phyloP scores from a whole-genome alignment of 2,113 vertebrate genomes.

The Tychaedon coryphoeus region DNA sequence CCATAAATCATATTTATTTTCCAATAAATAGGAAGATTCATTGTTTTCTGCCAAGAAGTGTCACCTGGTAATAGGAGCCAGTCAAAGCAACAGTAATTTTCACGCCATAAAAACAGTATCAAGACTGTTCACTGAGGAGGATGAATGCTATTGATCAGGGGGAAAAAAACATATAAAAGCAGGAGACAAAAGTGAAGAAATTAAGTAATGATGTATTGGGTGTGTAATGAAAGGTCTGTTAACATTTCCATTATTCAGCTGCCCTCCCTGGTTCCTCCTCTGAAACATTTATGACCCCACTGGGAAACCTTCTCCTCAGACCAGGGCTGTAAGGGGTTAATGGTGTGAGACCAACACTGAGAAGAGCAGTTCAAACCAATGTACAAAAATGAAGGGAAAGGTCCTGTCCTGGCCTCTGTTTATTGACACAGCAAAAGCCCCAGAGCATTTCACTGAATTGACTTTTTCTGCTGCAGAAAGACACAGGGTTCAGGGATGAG shows the following conservation, averaged over 20 bases:
- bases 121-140: slow-evolving; percentile 17
- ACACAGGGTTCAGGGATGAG: accelerated
- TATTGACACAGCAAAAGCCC: not conserved
- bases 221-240: slow-evolving; percentile 24
- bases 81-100: slow-evolving; percentile 61
- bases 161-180: not conserved
- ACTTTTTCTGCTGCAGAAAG: not conserved
- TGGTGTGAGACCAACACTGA: not conserved
- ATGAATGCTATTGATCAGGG: not conserved
- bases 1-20: slow-evolving; percentile 36
- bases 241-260: slow-evolving; percentile 26
- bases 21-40: slow-evolving; percentile 39
- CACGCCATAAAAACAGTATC: slow-evolving; percentile 32
- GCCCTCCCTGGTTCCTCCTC: not conserved
- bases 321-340: not conserved
- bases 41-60: not conserved
- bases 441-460: not conserved
- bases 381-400: not conserved
- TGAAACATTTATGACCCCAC: not conserved
- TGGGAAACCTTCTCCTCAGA: not conserved
- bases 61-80: slow-evolving; percentile 15
- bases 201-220: not conserved
- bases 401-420: not conserved
- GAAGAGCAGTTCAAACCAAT: not conserved
- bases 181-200: not conserved